Base-by-base conservation (phyloP, 2,113 vertebrate genomes). In the Mastomys coucha region DNA sequence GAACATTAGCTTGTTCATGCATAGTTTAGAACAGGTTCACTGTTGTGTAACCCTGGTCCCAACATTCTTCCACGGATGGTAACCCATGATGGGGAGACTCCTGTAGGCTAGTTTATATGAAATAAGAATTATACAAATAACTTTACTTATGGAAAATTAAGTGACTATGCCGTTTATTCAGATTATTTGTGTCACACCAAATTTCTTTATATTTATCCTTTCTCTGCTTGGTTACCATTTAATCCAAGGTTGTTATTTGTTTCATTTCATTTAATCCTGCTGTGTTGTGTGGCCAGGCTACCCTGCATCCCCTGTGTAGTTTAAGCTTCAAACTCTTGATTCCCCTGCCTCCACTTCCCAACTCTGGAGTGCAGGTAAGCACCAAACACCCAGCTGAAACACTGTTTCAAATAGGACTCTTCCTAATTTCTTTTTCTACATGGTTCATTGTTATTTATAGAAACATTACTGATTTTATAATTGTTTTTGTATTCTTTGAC, bases 101-200 rank as follows among this genome's bases (percentile, higher is more conserved):
- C 51, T 84, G 9, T 89, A 67, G 16, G 69, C 42, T 67, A 85
- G 19, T 20, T 91, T 91, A 63, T 9, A 11, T 31, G 22, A 49
- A 96, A 84, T 80, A 93, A 51, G 22, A 88, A n/a, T 53, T 85
- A 45, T 88, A 91, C 87, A 94, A 96, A 58, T 94, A 81, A 22
- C 22, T 96, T 88, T 8, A 19, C 72, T 65, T 53, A 49, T 14
- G 69, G 69, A 96, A 26, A 67, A 82, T 53, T 96, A n/a, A 70
- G 33, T 94, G 70, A 92, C 78, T 67, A 80, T 60, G 17, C 11
- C 12, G 58, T 20, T n/a, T 45, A 85, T 73, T 91, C 11, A 12
- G 76, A 16, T 31, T 45, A 88, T 81, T 72, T 91, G 73, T 73
- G 3, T 80, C 9, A 73, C 31, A 42, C 60, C 58, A 58, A 20